phyloP scores from a whole-genome alignment of 2,113 vertebrate genomes.

The Pluvianellus socialis region DNA sequence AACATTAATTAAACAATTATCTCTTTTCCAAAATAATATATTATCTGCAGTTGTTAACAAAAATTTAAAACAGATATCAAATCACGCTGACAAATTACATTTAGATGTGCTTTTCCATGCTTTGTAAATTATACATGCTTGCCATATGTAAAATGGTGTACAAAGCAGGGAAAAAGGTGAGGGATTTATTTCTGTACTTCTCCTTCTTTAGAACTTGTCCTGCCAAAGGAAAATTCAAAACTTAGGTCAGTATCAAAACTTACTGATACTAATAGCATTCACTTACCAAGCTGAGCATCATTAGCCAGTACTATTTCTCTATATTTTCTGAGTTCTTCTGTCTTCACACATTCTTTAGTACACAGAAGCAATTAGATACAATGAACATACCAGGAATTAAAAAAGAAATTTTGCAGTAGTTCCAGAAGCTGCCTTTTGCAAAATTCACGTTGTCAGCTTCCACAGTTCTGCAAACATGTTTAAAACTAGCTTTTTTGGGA shows the following conservation, averaged over 20 bases:
- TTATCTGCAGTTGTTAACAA: neutral
- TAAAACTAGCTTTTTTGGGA: neutral
- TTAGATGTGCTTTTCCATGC: neutral
- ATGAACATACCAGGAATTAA: neutral
- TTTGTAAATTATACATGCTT: neutral
- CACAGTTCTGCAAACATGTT: neutral
- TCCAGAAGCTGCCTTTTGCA: neutral
- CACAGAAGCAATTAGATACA: neutral
- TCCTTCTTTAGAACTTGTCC: neutral
- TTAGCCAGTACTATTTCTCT: neutral
- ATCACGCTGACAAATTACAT: rapidly evolving
- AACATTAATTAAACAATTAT: neutral
- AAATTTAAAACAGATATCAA: neutral
- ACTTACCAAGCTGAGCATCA: neutral
- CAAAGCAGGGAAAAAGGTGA: neutral
- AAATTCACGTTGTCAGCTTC: neutral
- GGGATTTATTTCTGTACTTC: neutral
- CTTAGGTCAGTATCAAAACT: neutral
- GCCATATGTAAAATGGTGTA: neutral
- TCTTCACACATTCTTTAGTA: neutral
- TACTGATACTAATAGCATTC: neutral
- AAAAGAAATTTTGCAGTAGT: neutral
- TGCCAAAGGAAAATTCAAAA: neutral
- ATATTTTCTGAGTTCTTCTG: neutral
- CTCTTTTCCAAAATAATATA: neutral